phyloP scores from a whole-genome alignment of 2,797 vertebrate species.

The Agapornis canus region DNA sequence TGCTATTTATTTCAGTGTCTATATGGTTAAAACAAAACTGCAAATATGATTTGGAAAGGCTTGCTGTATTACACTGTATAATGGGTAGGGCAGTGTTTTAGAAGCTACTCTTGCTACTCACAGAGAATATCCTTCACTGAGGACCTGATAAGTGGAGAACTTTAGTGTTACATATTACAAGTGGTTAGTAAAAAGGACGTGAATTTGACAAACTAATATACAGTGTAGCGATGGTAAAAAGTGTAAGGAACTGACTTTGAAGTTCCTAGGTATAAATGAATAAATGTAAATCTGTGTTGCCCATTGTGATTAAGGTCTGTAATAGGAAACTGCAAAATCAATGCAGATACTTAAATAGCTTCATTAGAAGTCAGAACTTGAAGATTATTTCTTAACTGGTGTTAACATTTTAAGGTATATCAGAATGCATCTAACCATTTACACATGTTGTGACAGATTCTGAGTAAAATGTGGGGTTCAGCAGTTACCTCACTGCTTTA shows the following conservation, averaged over 20 bases:
- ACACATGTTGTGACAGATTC: neutral
- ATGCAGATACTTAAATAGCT: neutral
- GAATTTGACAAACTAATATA: neutral
- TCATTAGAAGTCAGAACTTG: neutral
- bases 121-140: neutral
- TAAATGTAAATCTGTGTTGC: neutral
- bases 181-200: neutral
- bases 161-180: neutral
- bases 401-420: neutral
- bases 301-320: neutral
- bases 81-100: neutral
- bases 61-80: neutral
- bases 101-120: neutral
- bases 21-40: neutral
- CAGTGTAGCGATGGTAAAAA: neutral
- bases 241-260: neutral
- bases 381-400: neutral
- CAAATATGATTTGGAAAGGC: neutral
- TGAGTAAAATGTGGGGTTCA: neutral
- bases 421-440: neutral
- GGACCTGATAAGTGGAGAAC: neutral
- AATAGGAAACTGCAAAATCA: neutral
- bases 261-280: neutral
- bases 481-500: neutral
- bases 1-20: neutral